Conservation (phyloP, 2,797 vertebrate genomes). For the Sternotherus odoratus region DNA sequence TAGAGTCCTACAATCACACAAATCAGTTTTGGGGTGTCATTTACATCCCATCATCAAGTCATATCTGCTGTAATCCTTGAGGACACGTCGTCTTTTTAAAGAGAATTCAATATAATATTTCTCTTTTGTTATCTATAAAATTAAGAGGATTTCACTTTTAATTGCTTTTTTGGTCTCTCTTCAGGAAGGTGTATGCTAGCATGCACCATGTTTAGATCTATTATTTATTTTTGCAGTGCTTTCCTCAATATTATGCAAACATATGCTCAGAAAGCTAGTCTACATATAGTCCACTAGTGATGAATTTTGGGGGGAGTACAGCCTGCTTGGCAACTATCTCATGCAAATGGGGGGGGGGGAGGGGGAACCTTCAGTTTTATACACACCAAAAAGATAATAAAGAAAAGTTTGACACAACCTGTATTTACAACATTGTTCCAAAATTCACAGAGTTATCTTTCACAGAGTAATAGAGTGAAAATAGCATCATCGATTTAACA, state of each 20-base stretch:
- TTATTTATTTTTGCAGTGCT: slow-evolving; percentile 52
- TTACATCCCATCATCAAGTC: neutral
- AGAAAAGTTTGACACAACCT: neutral
- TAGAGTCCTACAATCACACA: neutral
- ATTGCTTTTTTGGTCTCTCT: slow-evolving; percentile 26
- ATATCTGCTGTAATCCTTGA: neutral
- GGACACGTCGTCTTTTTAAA: neutral
- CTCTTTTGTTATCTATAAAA: neutral
- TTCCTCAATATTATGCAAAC: slow-evolving; percentile 45
- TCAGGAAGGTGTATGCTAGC: slow-evolving; percentile 23
- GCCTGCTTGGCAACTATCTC: slow-evolving; percentile 51
- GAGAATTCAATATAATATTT: neutral
- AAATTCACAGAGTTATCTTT: neutral
- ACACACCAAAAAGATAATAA: slow-evolving; percentile 55
- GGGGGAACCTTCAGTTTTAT: neutral
- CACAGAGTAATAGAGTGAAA: neutral
- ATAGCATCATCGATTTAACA: neutral
- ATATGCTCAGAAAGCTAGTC: slow-evolving; percentile 54
- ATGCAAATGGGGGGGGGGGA: slow-evolving; percentile 39
- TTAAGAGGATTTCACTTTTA: neutral
- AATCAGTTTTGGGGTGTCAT: neutral
- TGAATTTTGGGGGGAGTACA: too few relatives aligned
- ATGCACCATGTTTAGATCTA: slow-evolving; percentile 63
- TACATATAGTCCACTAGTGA: slow-evolving; percentile 71
- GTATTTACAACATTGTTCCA: neutral